These are phyloP conservation scores for Loris lydekkerianus DNA, from an alignment of 2,797 vertebrate genomes.

Conservation along the genomic window DNA sequence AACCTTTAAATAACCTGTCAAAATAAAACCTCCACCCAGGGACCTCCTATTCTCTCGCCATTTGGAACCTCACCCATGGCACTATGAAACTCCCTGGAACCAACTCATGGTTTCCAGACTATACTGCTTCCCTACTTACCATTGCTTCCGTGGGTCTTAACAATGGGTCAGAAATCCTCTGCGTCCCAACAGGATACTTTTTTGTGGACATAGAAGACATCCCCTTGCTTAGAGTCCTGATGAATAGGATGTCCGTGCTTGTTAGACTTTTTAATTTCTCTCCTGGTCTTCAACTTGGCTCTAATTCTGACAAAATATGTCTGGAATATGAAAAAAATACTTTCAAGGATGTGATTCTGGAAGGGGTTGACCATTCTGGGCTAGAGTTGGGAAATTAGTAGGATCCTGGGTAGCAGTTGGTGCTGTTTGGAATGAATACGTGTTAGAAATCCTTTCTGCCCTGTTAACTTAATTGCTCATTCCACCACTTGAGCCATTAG, in stretches of 20 bases:
- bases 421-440: no score
- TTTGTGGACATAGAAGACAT: background rate
- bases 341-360: background rate
- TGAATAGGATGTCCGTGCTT: background rate
- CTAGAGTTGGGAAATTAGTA: background rate
- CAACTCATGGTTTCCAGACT: background rate
- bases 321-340: background rate
- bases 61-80: no score
- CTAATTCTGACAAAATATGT: background rate
- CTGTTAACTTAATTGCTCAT: no score
- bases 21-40: background rate
- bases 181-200: background rate
- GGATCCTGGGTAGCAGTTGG: background rate
- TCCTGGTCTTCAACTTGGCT: background rate
- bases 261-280: background rate
- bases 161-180: background rate
- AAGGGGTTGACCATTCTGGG: background rate
- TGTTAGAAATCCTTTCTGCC: no score
- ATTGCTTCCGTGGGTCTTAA: no score
- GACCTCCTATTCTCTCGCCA: no score
- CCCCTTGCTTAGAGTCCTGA: background rate
- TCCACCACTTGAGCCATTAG: no score
- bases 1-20: background rate
- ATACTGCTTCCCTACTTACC: no score
- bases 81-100: background rate